Percentiles rank a stretch among this genome's conserved stretches.
Evolutionary conservation across 2,797 vertebrate genomes (phyloP).

Genomic region (Poecilia gillii): DNA sequence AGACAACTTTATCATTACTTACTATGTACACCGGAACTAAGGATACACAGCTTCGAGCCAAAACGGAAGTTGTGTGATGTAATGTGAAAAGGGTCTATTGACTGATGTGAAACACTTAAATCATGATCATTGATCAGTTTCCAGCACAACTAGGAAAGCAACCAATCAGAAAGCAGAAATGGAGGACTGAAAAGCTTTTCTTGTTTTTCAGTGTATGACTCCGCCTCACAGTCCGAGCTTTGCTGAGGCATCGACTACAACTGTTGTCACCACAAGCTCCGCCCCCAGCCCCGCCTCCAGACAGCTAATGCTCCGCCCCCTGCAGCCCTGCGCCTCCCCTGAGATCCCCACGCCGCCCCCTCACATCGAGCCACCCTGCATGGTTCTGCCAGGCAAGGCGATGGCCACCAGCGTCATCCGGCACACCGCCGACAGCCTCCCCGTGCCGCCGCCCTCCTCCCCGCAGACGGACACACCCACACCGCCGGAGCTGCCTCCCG

Average conservation of each 20-base stretch:
- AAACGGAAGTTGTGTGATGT: too few species aligned
- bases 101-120: too few species aligned
- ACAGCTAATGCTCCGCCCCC: slow-evolving; percentile 32
- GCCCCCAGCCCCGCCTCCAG: slow-evolving; percentile 47
- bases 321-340: slow-evolving; percentile 22
- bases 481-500: neutral
- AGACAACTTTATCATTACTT: too few species aligned
- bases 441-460: slow-evolving; percentile 26
- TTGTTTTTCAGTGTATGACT: slow-evolving; percentile 89
- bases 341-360: slow-evolving; percentile 51
- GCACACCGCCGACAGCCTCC: slow-evolving; percentile 84
- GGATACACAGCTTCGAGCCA: too few species aligned
- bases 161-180: neutral
- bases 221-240: slow-evolving; percentile 90
- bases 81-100: too few species aligned
- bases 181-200: neutral
- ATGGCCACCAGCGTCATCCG: slow-evolving; percentile 90
- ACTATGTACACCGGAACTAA: too few species aligned
- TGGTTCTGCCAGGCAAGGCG: slow-evolving; percentile 75
- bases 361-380: slow-evolving; percentile 39
- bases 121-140: too few species aligned
- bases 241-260: slow-evolving; percentile 18
- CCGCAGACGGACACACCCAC: slow-evolving; percentile 38
- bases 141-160: too few species aligned
- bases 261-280: slow-evolving; percentile 27